These are phyloP conservation scores for Meriones unguiculatus DNA, from an alignment of 2,113 vertebrate genomes.

Conservation along the genomic window DNA sequence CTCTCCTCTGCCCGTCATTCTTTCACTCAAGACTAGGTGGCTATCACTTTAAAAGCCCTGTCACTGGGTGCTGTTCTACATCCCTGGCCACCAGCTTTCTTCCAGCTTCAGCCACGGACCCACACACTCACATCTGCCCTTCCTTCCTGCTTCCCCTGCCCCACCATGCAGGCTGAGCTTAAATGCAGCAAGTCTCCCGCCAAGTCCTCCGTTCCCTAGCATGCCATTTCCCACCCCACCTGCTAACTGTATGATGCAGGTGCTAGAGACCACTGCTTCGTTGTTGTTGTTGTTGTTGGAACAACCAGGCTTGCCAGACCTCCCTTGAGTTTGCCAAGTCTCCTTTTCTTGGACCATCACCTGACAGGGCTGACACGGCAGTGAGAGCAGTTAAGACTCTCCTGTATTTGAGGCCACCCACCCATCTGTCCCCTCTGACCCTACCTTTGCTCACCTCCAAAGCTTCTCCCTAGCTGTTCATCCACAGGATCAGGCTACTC, in stretches of 20 bases:
- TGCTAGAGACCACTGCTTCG: neutral
- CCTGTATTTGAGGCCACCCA: rapidly evolving
- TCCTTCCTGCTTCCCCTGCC: neutral
- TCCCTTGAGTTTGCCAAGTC: neutral
- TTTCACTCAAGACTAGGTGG: neutral
- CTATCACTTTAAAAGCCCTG: neutral
- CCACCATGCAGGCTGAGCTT: rapidly evolving
- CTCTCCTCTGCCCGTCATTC: neutral
- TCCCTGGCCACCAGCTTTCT: neutral
- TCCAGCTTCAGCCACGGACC: neutral
- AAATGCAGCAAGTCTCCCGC: neutral
- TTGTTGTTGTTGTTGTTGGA: no score
- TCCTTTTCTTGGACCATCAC: neutral
- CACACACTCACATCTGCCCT: neutral
- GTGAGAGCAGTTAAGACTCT: neutral
- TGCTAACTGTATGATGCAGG: neutral
- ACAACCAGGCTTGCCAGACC: neutral
- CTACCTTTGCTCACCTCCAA: no score
- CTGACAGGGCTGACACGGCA: neutral
- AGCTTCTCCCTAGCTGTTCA: neutral
- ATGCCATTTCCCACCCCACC: neutral
- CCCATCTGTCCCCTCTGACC: neutral
- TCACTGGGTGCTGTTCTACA: neutral
- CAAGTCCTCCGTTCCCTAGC: neutral
- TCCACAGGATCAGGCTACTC: neutral